A percentile compares a stretch with the other conserved stretches of the same genome.
Conservation (phyloP, 2,113 vertebrate genomes). For the Poecile atricapillus region DNA sequence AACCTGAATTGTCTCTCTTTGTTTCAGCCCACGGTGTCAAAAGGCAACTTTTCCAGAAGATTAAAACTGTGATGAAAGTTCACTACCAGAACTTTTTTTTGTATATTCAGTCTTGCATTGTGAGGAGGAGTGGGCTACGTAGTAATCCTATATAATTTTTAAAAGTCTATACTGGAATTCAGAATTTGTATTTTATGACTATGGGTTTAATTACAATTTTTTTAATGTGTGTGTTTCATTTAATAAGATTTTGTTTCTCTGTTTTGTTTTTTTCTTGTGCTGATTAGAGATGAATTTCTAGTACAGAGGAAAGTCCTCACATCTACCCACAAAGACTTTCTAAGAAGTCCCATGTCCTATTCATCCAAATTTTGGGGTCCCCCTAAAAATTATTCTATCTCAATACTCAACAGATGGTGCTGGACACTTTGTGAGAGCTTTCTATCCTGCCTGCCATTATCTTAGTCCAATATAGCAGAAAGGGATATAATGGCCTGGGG, state of each 20-base stretch:
- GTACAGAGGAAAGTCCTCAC: neutral
- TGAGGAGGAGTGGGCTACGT: neutral
- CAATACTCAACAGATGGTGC: neutral
- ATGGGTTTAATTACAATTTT: neutral
- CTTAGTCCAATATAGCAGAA: neutral
- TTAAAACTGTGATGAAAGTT: neutral
- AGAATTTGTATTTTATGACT: neutral
- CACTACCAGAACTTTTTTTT: neutral
- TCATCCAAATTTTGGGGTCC: neutral
- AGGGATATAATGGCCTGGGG: neutral
- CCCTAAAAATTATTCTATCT: neutral
- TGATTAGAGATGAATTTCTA: neutral
- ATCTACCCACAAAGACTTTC: fast-evolving
- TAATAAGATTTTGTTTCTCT: neutral
- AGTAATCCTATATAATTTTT: neutral
- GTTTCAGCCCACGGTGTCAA: neutral
- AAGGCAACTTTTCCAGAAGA: neutral
- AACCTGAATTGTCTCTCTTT: neutral
- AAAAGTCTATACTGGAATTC: neutral
- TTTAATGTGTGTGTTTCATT: neutral
- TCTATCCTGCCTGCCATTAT: neutral
- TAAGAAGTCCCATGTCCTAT: neutral
- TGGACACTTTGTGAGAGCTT: neutral
- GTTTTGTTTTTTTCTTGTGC: neutral
- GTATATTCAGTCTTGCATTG: neutral